Evolutionary conservation across 2,797 vertebrate species (phyloP).

Genomic region (Trichosurus vulpecula): DNA sequence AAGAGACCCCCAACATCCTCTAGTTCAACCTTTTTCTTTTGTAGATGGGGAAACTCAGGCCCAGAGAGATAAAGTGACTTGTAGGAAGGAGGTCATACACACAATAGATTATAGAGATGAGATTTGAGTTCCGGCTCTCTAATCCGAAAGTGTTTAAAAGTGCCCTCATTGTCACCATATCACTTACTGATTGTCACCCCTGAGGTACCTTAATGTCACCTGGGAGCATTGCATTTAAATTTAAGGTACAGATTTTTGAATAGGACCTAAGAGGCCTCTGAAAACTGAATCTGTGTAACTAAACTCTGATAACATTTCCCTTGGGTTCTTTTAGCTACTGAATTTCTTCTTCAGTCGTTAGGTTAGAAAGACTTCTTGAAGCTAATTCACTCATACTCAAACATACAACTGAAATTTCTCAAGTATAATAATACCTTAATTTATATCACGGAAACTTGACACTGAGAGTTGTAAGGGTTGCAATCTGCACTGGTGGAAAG

Average conservation of each 20-base stretch:
- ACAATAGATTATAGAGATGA: neutral
- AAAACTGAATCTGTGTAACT: neutral
- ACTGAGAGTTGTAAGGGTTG: neutral
- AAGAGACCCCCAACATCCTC: neutral
- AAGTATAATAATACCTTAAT: neutral
- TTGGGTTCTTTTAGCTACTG: neutral
- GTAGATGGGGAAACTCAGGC: no score
- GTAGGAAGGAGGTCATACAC: neutral
- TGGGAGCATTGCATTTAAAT: neutral
- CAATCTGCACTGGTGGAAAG: neutral
- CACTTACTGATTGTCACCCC: neutral
- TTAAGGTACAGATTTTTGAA: neutral
- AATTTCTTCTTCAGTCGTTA: neutral
- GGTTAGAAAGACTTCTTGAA: no score
- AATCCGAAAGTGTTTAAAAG: neutral
- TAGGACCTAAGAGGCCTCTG: neutral
- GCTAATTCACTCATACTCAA: neutral
- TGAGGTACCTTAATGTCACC: neutral
- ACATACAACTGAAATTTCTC: neutral
- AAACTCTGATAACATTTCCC: neutral
- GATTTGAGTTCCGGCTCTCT: no score
- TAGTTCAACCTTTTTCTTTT: neutral
- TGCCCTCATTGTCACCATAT: neutral
- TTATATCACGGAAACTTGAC: no score
- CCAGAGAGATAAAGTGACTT: neutral